Percentiles rank a stretch among this genome's conserved stretches.
These are phyloP conservation scores for Nemurella pictetii DNA, from an alignment of 2,888 invertebrate genomes.

Conservation along the genomic window DNA sequence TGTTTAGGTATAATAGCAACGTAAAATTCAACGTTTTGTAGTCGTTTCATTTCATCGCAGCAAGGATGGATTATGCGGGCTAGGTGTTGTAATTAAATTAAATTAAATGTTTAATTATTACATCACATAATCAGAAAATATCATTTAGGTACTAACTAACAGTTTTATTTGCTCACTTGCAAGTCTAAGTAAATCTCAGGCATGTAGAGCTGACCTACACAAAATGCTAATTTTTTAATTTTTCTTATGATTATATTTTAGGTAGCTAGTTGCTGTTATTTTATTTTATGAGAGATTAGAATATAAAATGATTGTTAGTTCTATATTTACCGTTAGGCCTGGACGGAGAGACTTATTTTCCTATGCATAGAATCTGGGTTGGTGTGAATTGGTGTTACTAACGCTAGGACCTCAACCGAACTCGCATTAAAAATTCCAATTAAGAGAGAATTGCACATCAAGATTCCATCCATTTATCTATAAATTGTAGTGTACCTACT, in stretches of 20 bases:
- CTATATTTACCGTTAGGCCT: not conserved
- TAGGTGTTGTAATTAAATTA: too few species aligned
- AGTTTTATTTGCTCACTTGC: not conserved
- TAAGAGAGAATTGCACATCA: conserved; percentile 23
- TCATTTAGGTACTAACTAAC: not conserved
- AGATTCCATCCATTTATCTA: conserved; percentile 31
- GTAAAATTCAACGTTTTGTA: not conserved
- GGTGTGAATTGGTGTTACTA: not conserved
- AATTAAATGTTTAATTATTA: too few species aligned
- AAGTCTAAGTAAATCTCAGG: not conserved
- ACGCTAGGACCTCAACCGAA: too few species aligned
- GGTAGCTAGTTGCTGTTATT: not conserved
- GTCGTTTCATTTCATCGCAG: not conserved
- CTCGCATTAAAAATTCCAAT: not conserved
- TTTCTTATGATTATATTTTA: not conserved
- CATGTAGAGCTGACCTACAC: not conserved
- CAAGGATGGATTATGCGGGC: not conserved
- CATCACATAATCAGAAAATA: too few species aligned
- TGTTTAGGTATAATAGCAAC: too few species aligned
- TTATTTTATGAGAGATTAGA: not conserved
- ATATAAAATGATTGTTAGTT: not conserved
- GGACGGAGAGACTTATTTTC: not conserved
- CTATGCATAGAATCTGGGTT: not conserved
- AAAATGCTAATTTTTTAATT: not conserved
- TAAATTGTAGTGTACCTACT: conserved; percentile 12